Percentiles rank a stretch among this genome's conserved stretches.
These are phyloP conservation scores for Leptinotarsa haldemani DNA, from an alignment of 2,888 invertebrate genomes.

Conservation along the genomic window DNA sequence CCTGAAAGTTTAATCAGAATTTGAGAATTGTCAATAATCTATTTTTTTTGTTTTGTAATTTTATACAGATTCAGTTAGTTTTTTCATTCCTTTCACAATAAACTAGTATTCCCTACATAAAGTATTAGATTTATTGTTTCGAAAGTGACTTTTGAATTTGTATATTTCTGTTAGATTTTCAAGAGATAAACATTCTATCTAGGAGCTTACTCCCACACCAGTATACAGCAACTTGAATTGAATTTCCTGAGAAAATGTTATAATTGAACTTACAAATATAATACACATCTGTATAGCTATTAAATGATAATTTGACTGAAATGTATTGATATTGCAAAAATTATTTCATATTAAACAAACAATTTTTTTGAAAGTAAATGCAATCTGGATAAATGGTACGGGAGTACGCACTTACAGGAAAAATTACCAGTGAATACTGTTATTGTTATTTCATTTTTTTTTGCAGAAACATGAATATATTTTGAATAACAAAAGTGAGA, in stretches of 20 bases:
- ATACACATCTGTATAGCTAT: neutral
- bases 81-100: neutral
- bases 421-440: too few relatives aligned
- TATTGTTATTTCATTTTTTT: too few relatives aligned
- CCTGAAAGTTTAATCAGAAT: too few relatives aligned
- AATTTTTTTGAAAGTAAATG: too few relatives aligned
- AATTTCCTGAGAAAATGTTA: neutral
- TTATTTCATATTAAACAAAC: too few relatives aligned
- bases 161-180: neutral
- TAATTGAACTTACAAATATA: neutral
- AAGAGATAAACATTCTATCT: neutral
- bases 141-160: neutral
- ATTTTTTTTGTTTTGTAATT: neutral
- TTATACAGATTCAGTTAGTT: neutral
- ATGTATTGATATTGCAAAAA: neutral
- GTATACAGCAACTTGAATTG: neutral
- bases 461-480: constrained; percentile 62
- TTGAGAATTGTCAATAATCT: neutral
- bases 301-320: neutral
- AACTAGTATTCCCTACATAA: neutral
- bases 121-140: too few relatives aligned
- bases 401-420: too few relatives aligned
- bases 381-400: too few relatives aligned
- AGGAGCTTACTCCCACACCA: neutral
- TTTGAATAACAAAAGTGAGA: constrained; percentile 60